Percentiles rank a stretch among this genome's conserved stretches.
Evolutionary conservation across 2,888 invertebrate species (phyloP).

Genomic region (Alloscopus bannaensis): DNA sequence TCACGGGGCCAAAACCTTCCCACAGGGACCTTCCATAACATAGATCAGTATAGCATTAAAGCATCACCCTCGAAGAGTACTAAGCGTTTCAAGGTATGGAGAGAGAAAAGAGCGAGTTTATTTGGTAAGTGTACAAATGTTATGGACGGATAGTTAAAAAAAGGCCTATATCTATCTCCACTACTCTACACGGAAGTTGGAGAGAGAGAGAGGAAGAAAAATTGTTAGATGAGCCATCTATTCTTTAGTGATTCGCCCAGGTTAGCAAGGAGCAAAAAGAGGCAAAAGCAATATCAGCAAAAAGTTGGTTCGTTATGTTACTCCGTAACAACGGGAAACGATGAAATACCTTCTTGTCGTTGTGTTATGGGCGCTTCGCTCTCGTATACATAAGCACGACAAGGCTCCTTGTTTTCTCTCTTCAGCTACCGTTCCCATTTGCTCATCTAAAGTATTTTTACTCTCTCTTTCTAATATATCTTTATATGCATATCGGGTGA

Average conservation of each 20-base stretch:
- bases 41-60: background rate
- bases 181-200: no score
- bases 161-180: background rate
- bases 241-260: conserved; percentile 8
- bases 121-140: conserved; percentile 36
- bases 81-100: background rate
- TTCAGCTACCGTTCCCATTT: conserved; percentile 17
- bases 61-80: no score
- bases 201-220: conserved; percentile 12
- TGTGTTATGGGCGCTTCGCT: background rate
- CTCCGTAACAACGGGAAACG: conserved; percentile 43
- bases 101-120: conserved; percentile 7
- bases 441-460: conserved; percentile 15
- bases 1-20: no score
- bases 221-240: conserved; percentile 30
- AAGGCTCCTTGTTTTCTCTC: conserved; percentile 14
- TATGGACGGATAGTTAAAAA: conserved; percentile 41
- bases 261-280: background rate
- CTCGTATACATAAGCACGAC: conserved; percentile 3
- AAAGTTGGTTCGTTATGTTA: conserved; percentile 30
- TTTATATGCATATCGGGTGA: no score
- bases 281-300: conserved; percentile 25
- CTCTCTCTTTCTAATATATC: background rate
- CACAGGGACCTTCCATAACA: no score
- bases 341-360: conserved; percentile 18